Evolutionary conservation across 2,113 vertebrate species (phyloP), one percentile per base, ranked within the genome.

Genomic region (Reinhardtius hippoglossoides): DNA sequence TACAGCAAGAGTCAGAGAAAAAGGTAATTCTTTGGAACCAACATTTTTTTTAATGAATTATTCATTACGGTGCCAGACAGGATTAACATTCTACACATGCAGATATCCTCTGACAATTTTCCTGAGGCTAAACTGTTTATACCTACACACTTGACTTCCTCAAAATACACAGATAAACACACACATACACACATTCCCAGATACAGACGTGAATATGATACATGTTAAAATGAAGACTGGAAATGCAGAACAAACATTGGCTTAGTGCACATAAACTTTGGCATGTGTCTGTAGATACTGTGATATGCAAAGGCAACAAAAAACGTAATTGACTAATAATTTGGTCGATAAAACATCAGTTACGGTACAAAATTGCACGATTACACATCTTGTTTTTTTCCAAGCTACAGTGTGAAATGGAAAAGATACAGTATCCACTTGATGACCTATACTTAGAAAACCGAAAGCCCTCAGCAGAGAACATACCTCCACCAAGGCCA

Each of bases 1-100:
- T 84, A 73, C 65, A 67, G 27, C 35, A 37, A 76, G 44, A 76
- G 76, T 81, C 78, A 68, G 75, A 86, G 46, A 50, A 50, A 50
- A 50, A 50, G 18, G 18, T 16, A 50, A 48, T 48, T 48, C 87
- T 86, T 85, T 81, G 56, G 83, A 78, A 86, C 81, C 80, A 85
- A 78, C 46, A 82, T 67, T 80, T 82, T 72, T 82, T 72, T 40
- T 77, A 76, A 91, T 92, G 80, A 85, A 89, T 93, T 89, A 91
- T 87, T 92, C 67, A 88, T 90, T 61, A 46, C 48, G 48, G 71
- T 89, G 72, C 77, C 88, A 90, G 82, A 76, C 31, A 26, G 77
- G 76, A 88, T 90, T 91, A 82, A 61, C 83, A 85, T 73, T 88
- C 77, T 57, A 56, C 75, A 81, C 84, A 71, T 87, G 74, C 62